Base-by-base conservation (phyloP, 1,140 invertebrate genomes). In the Drosophila subobscura region DNA sequence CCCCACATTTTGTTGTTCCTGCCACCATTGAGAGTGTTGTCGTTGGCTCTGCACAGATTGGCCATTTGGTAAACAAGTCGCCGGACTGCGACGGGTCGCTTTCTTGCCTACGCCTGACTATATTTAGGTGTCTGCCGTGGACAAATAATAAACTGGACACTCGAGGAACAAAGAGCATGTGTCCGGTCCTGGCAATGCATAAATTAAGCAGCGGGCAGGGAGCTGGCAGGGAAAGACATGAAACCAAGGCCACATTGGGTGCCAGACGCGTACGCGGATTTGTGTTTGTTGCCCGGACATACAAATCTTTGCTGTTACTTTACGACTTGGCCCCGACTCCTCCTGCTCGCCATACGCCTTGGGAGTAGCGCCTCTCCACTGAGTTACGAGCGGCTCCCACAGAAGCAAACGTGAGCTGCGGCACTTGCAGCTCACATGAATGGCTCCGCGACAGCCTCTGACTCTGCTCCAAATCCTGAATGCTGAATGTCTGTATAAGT, bases 51-150 rank as follows among this genome's bases (percentile, higher is more conserved):
- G 52, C 71, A 74, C 70, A 74, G 71, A 74, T 74, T 74, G 71
- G 56, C 67, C 61, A 54, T 72, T 72, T 61, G 58, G 71, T 75
- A 75, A 75, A 74, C 72, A 75, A 75, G 61, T 67, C 50, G 71
- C 16, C 16, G 16, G 16, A 20, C 27, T 40, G 12, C 4, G 16
- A 1, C 1, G 16, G 1, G 16, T 20, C 27, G 14, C 49, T 2
- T 37, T 12, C 8, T 12, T 10, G 25, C 33, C 63, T 46, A 50
- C 16, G 16, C 0, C 41, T 51, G 44, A 52, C 72, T 76, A 67
- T 76, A 75, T 75, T 76, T 76, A 67, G 63, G 63, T 76, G 55
- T 76, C 72, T 55, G 61, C 45, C 71, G 53, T 73, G 47, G 40
- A 29, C n/a, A 54, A 58, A 52, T 60, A 75, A 75, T 75, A 76